phyloP scores from a whole-genome alignment of 92 coral and sea anemone genomes.

The Phenganax marumi region DNA sequence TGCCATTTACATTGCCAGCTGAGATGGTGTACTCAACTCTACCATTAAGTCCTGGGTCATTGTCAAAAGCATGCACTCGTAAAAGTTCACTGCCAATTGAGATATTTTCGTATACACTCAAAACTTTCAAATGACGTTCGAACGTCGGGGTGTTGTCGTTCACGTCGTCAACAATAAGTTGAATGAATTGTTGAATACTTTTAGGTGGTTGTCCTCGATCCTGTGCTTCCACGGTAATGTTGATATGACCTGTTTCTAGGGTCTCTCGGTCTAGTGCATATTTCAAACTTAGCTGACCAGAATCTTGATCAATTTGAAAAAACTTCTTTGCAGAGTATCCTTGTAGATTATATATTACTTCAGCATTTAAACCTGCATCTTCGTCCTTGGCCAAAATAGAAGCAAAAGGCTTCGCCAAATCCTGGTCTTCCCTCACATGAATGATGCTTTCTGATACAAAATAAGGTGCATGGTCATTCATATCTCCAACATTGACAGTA shows the following conservation, averaged over 20 bases:
- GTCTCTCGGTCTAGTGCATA: constrained; percentile 79
- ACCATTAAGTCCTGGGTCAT: constrained; percentile 79
- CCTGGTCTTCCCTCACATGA: constrained; percentile 78
- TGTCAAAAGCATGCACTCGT: constrained; percentile 67
- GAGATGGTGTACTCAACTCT: constrained; percentile 67
- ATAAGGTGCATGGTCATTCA: constrained; percentile 80
- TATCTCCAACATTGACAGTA: constrained; percentile 68
- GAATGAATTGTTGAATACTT: constrained; percentile 59
- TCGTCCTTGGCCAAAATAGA: constrained; percentile 71
- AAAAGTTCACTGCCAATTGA: constrained; percentile 67
- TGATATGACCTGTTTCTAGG: constrained; percentile 48
- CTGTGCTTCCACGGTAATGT: constrained; percentile 75
- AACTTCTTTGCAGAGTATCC: constrained; percentile 39
- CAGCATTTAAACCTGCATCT: constrained; percentile 77
- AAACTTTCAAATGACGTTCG: constrained; percentile 49
- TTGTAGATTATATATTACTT: constrained; percentile 45
- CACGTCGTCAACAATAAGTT: constrained; percentile 77
- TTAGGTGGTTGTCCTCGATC: constrained; percentile 73
- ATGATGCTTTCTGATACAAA: constrained; percentile 75
- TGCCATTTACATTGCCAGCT: constrained; percentile 66
- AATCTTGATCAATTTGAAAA: constrained; percentile 65
- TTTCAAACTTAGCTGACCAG: constrained; percentile 72
- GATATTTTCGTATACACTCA: constrained; percentile 66
- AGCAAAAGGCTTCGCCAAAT: constrained; percentile 64
- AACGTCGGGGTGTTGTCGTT: constrained; percentile 86